These are phyloP conservation scores for Alectura lathami DNA, from an alignment of 2,113 vertebrate genomes.

Conservation along the genomic window DNA sequence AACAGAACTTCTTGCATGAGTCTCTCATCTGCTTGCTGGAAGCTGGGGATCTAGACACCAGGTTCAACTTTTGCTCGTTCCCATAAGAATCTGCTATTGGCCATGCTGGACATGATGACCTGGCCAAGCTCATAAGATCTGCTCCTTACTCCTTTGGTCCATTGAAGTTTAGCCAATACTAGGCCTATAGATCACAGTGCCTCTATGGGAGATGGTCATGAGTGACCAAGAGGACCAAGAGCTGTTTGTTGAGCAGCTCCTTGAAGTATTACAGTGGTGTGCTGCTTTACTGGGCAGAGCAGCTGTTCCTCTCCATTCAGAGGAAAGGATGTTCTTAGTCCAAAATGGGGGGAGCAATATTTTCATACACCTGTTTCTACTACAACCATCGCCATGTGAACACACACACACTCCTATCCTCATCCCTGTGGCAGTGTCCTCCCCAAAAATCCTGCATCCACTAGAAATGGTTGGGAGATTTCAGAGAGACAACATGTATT, in stretches of 20 bases:
- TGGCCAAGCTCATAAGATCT: not conserved
- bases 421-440: not conserved
- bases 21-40: not conserved
- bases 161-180: not conserved
- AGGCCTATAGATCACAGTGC: not conserved
- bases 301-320: not conserved
- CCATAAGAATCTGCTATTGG: not conserved
- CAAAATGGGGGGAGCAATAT: not conserved
- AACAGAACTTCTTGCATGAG: not conserved
- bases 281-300: not conserved
- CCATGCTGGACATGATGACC: rapidly evolving
- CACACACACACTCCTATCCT: not conserved
- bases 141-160: not conserved
- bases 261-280: not conserved
- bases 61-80: not conserved
- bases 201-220: rapidly evolving
- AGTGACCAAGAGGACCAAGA: not conserved
- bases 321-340: not conserved
- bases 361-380: not conserved
- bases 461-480: not conserved
- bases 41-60: not conserved
- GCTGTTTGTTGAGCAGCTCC: not conserved
- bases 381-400: not conserved
- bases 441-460: not conserved
- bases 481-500: not conserved